phyloP scores from a whole-genome alignment of 2,888 invertebrate species.

The Marasmarcha lunaedactyla region DNA sequence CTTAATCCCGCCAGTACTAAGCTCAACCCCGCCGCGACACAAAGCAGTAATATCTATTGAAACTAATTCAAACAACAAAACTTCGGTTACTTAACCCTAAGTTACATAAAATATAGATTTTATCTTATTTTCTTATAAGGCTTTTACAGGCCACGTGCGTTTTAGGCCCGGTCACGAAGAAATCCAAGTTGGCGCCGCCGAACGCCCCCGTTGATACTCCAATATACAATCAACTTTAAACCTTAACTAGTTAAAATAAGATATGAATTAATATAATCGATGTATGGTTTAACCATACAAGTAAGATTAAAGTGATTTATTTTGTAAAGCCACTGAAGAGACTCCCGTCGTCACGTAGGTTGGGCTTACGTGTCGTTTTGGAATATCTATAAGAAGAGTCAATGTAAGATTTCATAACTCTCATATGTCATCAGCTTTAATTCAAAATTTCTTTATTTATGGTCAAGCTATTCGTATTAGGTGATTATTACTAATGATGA shows the following conservation, averaged over 20 bases:
- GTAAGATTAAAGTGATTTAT: neutral
- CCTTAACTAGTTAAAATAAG: neutral
- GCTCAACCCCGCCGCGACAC: no score
- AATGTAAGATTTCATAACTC: neutral
- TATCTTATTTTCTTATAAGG: neutral
- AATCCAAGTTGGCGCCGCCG: neutral
- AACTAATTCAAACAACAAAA: neutral
- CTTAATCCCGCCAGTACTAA: no score
- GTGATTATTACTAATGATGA: no score
- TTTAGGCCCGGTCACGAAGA: conserved; percentile 5
- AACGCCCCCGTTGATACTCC: neutral
- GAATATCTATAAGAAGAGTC: neutral
- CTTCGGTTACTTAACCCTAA: neutral
- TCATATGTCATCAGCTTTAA: no score
- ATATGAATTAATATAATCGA: neutral
- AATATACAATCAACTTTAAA: neutral
- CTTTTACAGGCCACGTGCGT: conserved; percentile 9
- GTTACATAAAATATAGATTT: neutral
- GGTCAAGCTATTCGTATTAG: no score
- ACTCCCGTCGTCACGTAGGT: neutral
- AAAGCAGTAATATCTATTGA: no score
- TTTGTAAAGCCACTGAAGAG: neutral
- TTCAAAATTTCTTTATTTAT: no score
- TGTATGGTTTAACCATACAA: neutral
- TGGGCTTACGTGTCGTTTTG: neutral